phyloP scores from a whole-genome alignment of 2,888 invertebrate genomes.

The Cataglyphis livida region DNA sequence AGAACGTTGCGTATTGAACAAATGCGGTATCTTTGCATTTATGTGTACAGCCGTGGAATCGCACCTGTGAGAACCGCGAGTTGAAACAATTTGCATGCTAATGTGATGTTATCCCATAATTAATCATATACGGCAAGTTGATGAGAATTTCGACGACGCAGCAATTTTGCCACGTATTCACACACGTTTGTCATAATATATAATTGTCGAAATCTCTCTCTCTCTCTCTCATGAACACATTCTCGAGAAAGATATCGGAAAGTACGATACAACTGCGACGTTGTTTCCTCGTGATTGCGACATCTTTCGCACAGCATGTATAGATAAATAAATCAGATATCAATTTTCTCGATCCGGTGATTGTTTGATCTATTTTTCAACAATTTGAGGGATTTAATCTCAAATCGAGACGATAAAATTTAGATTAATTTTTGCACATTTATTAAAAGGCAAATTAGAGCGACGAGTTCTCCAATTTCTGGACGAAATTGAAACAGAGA shows the following conservation, averaged over 20 bases:
- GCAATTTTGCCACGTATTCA: not conserved
- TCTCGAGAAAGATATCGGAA: not conserved
- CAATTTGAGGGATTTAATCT: not conserved
- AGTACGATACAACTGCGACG: not conserved
- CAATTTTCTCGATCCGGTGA: not conserved
- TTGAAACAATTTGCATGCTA: slow-evolving; percentile 39
- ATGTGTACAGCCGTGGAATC: not conserved
- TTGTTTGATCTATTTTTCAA: not conserved
- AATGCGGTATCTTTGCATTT: not conserved
- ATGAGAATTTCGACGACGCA: not conserved
- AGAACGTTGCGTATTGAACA: not conserved
- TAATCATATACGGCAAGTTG: not conserved
- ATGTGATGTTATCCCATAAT: slow-evolving; percentile 5
- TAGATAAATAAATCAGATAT: not conserved
- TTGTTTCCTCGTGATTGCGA: slow-evolving; percentile 28
- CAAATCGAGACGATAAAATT: not conserved
- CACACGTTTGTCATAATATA: not conserved
- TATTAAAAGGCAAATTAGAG: not conserved
- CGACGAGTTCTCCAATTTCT: not conserved
- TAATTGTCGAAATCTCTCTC: slow-evolving; percentile 26
- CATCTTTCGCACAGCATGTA: not conserved
- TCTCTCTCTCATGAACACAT: slow-evolving; percentile 20
- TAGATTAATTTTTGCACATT: not conserved
- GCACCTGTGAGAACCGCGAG: not conserved
- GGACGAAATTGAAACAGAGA: not conserved